These are phyloP conservation scores for Nebria brevicollis DNA, from an alignment of 2,888 invertebrate genomes.

Conservation along the genomic window DNA sequence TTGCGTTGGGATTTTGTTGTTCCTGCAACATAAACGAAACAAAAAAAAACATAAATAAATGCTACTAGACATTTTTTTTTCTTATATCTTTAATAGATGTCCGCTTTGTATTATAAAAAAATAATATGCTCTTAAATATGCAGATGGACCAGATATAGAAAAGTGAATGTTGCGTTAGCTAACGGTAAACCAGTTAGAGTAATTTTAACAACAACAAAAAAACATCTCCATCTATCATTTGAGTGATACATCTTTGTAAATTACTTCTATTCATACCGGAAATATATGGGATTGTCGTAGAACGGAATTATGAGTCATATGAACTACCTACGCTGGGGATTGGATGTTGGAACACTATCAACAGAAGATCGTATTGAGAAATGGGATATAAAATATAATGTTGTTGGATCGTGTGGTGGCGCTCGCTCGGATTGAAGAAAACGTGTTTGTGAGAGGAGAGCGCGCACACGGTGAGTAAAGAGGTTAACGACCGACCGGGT, in stretches of 20 bases:
- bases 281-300: not conserved
- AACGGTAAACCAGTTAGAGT: too few species aligned
- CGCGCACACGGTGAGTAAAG: not conserved
- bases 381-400: not conserved
- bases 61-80: not conserved
- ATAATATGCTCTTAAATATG: too few species aligned
- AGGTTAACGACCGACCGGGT: not conserved
- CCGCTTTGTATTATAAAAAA: not conserved
- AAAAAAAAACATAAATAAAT: not conserved
- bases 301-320: too few species aligned
- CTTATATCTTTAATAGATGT: not conserved
- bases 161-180: too few species aligned
- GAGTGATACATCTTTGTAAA: not conserved
- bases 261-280: slow-evolving; percentile 8
- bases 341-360: too few species aligned
- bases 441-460: slow-evolving; percentile 8
- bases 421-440: not conserved
- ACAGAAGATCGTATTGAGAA: slow-evolving; percentile 16
- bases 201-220: too few species aligned
- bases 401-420: not conserved
- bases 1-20: slow-evolving; percentile 55
- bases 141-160: too few species aligned
- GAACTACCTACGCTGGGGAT: too few species aligned
- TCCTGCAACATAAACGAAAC: slow-evolving; percentile 52
- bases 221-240: too few species aligned